These are phyloP conservation scores for Leuciscus waleckii DNA, from an alignment of 2,797 vertebrate species.

Conservation along the genomic window DNA sequence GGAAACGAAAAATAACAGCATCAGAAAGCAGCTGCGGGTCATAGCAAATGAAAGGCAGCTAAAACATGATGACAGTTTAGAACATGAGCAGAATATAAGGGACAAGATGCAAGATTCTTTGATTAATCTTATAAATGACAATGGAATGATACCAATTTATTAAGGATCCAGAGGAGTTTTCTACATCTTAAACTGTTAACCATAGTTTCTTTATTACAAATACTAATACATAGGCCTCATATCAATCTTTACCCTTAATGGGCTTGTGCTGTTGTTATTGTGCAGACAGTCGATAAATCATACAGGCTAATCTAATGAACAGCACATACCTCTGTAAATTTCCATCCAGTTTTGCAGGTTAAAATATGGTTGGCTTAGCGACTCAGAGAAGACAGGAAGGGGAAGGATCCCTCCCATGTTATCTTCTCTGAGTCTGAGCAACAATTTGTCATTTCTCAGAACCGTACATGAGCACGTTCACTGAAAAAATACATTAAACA, in stretches of 20 bases:
- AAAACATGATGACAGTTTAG: conserved; percentile 38
- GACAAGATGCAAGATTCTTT: conserved; percentile 38
- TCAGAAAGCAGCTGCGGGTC: neutral
- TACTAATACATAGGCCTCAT: conserved; percentile 35
- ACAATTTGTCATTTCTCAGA: conserved; percentile 27
- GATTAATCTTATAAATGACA: conserved; percentile 54
- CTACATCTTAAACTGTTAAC: neutral
- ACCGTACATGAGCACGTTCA: neutral
- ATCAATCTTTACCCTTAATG: conserved; percentile 60
- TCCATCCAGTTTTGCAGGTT: conserved; percentile 54
- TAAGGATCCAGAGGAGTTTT: conserved; percentile 39
- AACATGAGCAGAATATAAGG: neutral
- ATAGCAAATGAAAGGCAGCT: conserved; percentile 27
- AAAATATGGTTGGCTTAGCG: conserved; percentile 46
- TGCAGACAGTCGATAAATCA: conserved; percentile 55
- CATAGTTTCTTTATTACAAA: conserved; percentile 44
- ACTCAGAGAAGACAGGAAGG: conserved; percentile 34
- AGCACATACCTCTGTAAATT: conserved; percentile 54
- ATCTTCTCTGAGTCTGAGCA: conserved; percentile 19
- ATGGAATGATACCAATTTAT: conserved; percentile 53
- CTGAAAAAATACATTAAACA: neutral
- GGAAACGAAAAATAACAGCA: conserved; percentile 30
- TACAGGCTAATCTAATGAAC: conserved; percentile 48
- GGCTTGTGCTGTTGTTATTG: conserved; percentile 46
- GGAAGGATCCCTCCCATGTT: conserved; percentile 34